phyloP scores from a whole-genome alignment of 2,888 invertebrate genomes.

The Lampropteryx suffumata region DNA sequence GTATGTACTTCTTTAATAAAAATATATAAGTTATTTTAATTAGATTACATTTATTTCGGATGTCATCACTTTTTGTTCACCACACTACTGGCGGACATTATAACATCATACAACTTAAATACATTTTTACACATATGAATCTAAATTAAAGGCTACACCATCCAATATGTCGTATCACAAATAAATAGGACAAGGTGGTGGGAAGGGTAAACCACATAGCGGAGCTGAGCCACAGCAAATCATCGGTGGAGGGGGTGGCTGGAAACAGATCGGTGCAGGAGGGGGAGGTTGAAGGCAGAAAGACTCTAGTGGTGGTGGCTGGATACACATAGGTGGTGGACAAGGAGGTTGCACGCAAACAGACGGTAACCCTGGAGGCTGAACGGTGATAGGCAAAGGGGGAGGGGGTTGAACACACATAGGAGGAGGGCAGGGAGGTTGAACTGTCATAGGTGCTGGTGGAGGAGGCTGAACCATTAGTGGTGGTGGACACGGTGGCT shows the following conservation, averaged over 20 bases:
- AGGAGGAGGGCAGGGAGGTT: constrained; percentile 64
- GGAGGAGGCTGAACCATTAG: constrained; percentile 64
- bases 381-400: constrained; percentile 58
- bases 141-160: constrained; percentile 11
- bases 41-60: too few relatives aligned
- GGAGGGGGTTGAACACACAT: constrained; percentile 66
- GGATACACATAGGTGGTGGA: constrained; percentile 58
- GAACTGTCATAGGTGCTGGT: constrained; percentile 59
- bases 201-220: constrained; percentile 34
- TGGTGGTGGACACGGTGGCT: constrained; percentile 60
- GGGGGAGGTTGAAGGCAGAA: constrained; percentile 61
- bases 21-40: too few relatives aligned
- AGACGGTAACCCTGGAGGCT: constrained; percentile 63
- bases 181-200: constrained; percentile 37
- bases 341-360: constrained; percentile 64
- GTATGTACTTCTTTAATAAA: too few relatives aligned
- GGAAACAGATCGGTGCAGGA: constrained; percentile 51
- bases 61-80: too few relatives aligned
- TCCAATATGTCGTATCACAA: constrained; percentile 36
- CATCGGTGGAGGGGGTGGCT: constrained; percentile 39
- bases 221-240: constrained; percentile 42
- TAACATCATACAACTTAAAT: constrained; percentile 2
- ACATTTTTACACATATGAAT: constrained; percentile 1
- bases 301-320: constrained; percentile 62
- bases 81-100: background rate